Percentiles rank a stretch among this genome's conserved stretches.
Conservation (phyloP, 2,888 invertebrate genomes). For the Drosophila setosimentum region DNA sequence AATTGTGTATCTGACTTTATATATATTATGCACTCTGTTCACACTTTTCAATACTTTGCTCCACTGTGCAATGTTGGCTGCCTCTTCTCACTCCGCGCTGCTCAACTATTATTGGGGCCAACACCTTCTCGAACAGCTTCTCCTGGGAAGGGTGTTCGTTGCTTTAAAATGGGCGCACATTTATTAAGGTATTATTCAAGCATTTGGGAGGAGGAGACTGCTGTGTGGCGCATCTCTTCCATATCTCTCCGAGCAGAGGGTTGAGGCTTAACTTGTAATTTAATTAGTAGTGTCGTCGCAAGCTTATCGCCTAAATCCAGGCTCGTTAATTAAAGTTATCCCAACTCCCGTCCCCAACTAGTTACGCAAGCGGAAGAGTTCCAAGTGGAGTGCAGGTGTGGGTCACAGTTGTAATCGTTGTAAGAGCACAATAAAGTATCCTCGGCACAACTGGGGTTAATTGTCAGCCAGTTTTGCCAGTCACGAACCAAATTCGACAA, state of each 20-base stretch:
- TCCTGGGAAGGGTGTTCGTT: constrained; percentile 4
- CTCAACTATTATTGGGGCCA: constrained; percentile 39
- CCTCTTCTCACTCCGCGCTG: not conserved
- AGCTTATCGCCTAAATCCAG: constrained; percentile 55
- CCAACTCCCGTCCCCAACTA: constrained; percentile 4
- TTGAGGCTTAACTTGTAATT: constrained; percentile 64
- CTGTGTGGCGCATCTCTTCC: not conserved
- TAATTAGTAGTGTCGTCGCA: constrained; percentile 69
- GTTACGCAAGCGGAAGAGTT: constrained; percentile 64
- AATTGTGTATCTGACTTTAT: not conserved
- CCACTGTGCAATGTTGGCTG: constrained; percentile 32
- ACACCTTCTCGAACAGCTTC: constrained; percentile 50
- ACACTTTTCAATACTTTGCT: not conserved
- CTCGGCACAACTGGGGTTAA: constrained; percentile 59
- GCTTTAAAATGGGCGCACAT: constrained; percentile 49
- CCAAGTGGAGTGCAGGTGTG: constrained; percentile 57
- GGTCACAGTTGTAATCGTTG: constrained; percentile 25
- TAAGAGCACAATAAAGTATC: constrained; percentile 8
- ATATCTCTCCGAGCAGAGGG: not conserved
- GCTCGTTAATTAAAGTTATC: constrained; percentile 56
- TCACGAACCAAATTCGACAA: constrained; percentile 66
- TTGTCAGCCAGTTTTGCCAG: constrained; percentile 67
- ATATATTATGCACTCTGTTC: too few relatives aligned
- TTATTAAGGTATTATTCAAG: constrained; percentile 70
- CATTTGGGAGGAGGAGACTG: constrained; percentile 23